These are phyloP conservation scores for Sebastes itinus DNA, from an alignment of 2,797 vertebrate genomes.

Conservation along the genomic window DNA sequence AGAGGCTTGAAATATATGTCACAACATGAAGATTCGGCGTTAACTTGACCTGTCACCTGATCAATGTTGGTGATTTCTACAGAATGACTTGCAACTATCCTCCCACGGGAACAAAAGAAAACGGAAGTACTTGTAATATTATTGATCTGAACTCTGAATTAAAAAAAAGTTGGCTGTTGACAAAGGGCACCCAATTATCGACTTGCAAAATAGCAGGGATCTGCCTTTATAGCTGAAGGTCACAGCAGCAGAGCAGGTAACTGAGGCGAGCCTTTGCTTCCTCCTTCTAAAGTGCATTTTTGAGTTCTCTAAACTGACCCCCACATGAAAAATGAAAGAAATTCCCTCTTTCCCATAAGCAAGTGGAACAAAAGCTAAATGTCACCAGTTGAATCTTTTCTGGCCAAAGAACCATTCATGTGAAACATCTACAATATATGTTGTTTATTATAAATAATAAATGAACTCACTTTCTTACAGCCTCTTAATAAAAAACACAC, in stretches of 20 bases:
- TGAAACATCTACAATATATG: conserved; percentile 57
- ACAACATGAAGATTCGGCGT: not conserved
- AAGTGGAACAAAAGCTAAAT: conserved; percentile 76
- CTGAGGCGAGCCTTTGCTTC: conserved; percentile 15
- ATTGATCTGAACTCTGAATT: conserved; percentile 55
- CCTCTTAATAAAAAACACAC: conserved; percentile 45
- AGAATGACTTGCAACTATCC: conserved; percentile 9
- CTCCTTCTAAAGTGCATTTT: conserved; percentile 49
- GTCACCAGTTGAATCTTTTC: conserved; percentile 69
- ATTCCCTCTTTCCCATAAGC: conserved; percentile 42
- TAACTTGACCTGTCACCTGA: not conserved
- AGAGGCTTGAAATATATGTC: not conserved
- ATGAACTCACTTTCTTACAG: conserved; percentile 59
- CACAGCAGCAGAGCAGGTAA: conserved; percentile 39
- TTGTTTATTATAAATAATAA: conserved; percentile 73
- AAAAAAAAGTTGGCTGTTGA: conserved; percentile 52
- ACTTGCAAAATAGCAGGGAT: conserved; percentile 58
- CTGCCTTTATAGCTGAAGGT: conserved; percentile 67
- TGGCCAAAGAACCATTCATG: conserved; percentile 59
- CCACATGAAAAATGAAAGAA: conserved; percentile 63
- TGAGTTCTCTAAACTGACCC: conserved; percentile 50
- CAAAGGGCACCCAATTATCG: conserved; percentile 66
- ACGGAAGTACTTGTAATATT: conserved; percentile 40
- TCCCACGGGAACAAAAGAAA: conserved; percentile 27
- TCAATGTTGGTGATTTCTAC: conserved; percentile 3